These are phyloP conservation scores for Eristalis tenax DNA, from an alignment of 2,888 invertebrate species.

Conservation along the genomic window DNA sequence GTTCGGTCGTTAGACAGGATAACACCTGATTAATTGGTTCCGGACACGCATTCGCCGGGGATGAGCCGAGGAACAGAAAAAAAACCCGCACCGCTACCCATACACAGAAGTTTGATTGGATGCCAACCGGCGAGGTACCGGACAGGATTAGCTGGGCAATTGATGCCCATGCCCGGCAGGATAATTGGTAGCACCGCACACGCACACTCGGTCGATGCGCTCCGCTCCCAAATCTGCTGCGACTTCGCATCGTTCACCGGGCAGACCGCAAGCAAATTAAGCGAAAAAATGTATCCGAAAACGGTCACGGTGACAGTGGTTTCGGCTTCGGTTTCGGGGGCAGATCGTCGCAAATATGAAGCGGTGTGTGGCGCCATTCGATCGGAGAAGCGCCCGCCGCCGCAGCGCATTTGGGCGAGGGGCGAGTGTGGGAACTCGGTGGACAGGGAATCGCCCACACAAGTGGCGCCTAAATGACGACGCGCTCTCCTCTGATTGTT, in stretches of 20 bases:
- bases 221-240: slow-evolving; percentile 1
- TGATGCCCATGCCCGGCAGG: slow-evolving; percentile 59
- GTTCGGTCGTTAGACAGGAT: slow-evolving; percentile 64
- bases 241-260: background rate
- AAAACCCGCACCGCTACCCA: slow-evolving; percentile 3
- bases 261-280: slow-evolving; percentile 10
- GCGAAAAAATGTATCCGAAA: background rate
- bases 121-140: slow-evolving; percentile 35
- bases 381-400: background rate
- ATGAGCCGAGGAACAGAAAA: background rate
- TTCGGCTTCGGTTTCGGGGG: background rate
- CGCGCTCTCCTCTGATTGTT: slow-evolving; percentile 25
- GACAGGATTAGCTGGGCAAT: slow-evolving; percentile 52
- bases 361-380: slow-evolving; percentile 46
- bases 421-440: slow-evolving; percentile 17
- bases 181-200: slow-evolving; percentile 60
- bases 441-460: slow-evolving; percentile 41
- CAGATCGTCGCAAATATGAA: slow-evolving; percentile 2
- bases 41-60: slow-evolving; percentile 54
- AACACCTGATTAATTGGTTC: slow-evolving; percentile 71
- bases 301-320: slow-evolving; percentile 28
- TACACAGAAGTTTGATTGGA: slow-evolving; percentile 63
- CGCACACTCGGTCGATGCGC: slow-evolving; percentile 40
- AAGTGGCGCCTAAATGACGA: slow-evolving; percentile 38
- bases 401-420: background rate